Evolutionary conservation across 2,797 vertebrate species (phyloP).

Genomic region (Myripristis jacobus): DNA sequence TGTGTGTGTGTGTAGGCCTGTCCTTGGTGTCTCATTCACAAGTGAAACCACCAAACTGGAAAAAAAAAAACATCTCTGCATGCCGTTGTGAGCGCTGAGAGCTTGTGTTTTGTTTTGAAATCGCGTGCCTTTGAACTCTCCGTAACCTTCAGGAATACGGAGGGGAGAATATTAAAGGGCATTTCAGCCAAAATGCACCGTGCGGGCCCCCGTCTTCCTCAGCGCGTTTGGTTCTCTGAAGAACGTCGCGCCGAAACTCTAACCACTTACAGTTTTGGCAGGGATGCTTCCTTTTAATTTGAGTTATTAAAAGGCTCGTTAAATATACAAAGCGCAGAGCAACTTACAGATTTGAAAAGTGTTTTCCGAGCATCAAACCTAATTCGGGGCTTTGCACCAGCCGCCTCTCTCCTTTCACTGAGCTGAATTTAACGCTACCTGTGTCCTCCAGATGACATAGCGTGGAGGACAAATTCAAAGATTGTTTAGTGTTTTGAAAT

Average conservation of each 20-base stretch:
- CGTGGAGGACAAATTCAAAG: constrained; percentile 51
- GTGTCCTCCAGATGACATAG: constrained; percentile 41
- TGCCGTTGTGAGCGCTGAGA: constrained; percentile 37
- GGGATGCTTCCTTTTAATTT: constrained; percentile 13
- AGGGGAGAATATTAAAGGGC: not conserved
- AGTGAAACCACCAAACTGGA: constrained; percentile 48
- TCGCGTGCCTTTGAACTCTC: constrained; percentile 48
- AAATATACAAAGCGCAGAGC: constrained; percentile 15
- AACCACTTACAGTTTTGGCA: constrained; percentile 7
- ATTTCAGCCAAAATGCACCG: not conserved
- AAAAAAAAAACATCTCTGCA: constrained; percentile 22
- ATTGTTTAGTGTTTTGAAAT: constrained; percentile 48
- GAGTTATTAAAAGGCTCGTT: not conserved
- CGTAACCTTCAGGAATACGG: constrained; percentile 46
- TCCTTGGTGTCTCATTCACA: constrained; percentile 49
- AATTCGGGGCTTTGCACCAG: not conserved
- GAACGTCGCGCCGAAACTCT: not conserved
- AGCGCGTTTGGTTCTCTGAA: too few relatives aligned
- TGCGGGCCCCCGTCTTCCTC: not conserved
- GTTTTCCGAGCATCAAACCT: constrained; percentile 26
- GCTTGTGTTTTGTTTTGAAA: constrained; percentile 34
- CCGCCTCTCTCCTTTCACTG: not conserved
- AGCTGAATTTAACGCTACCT: constrained; percentile 16
- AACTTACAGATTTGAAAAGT: constrained; percentile 10
- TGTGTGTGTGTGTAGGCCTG: constrained; percentile 34